Base-by-base conservation (phyloP, 2,797 vertebrate species). In the Acipenser ruthenus region DNA sequence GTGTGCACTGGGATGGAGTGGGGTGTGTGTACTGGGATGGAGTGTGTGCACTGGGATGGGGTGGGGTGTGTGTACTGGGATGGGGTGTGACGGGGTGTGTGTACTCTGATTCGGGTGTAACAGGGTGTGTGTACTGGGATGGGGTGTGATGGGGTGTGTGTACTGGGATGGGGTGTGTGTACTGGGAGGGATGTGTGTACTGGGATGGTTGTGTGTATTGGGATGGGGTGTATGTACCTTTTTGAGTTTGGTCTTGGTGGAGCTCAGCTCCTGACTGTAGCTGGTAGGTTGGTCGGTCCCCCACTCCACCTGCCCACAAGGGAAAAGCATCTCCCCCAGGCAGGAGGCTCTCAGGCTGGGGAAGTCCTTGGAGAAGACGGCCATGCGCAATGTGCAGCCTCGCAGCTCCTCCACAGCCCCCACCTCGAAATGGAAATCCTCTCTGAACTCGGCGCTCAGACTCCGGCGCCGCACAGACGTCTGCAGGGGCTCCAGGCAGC, bases 311-410 rank as follows among this genome's bases (percentile, higher is more conserved):
- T 84, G 80, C 0, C 80, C 74, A 52, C 90, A 92, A 10, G 83
- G 62, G 63, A 93, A 78, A 72, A 92, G 82, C 74, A 91, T 77
- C 63, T 82, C 76, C 0, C 90, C 92, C 13, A 93, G 71, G 0
- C 75, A 76, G 0, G 83, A 78, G 70, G 92, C 89, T 60, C 86
- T 80, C 1, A 92, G 77, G 66, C 88, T 87, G 0, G 86, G 87
- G 78, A 90, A 91, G 71, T 90, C 86, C 72, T 79, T 86, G 74
- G 80, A 76, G 68, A 81, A 87, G 49, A 89, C 83, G 0, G 80
- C 83, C 23, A 93, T 84, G 52, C 72, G 82, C 71, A 93, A 74
- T 0, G 77, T 86, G 71, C 88, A 87, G 56, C 71, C 50, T 3
- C 64, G 76, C 37, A 93, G 81, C 70, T 85, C 82, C 9, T 89